Percentiles rank a stretch among this genome's conserved stretches.
Conservation (phyloP, 2,888 invertebrate genomes). For the Pardosa pseudoannulata region DNA sequence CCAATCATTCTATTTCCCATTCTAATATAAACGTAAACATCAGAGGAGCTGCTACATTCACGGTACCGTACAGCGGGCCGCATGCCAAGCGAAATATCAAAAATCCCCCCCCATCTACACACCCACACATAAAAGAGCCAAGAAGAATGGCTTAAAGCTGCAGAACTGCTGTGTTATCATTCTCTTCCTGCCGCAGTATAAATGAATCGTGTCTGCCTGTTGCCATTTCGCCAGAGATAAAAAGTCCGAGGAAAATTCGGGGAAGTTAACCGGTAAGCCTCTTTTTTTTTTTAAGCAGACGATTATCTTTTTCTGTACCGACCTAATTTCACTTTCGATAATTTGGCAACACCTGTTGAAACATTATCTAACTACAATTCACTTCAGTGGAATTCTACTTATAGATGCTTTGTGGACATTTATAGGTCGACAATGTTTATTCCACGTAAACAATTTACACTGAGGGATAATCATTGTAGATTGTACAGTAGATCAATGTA, state of each 20-base stretch:
- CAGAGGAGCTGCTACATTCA: neutral
- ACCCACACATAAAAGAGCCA: neutral
- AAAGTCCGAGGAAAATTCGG: neutral
- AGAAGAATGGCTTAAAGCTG: constrained; percentile 7
- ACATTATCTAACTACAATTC: too few species aligned
- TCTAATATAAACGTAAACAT: constrained; percentile 8
- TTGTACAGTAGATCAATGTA: too few species aligned
- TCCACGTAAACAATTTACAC: too few species aligned
- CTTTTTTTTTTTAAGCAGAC: too few species aligned
- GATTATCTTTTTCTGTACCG: too few species aligned
- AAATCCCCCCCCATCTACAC: too few species aligned
- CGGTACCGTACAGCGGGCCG: constrained; percentile 25
- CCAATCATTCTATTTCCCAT: neutral
- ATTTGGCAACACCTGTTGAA: too few species aligned
- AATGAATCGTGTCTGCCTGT: neutral
- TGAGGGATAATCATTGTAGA: too few species aligned
- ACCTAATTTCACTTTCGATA: too few species aligned
- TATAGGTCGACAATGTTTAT: too few species aligned
- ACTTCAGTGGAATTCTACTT: too few species aligned
- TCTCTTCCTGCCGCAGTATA: neutral
- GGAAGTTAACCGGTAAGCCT: neutral
- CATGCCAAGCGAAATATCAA: constrained; percentile 52
- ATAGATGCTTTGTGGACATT: too few species aligned
- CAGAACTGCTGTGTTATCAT: constrained; percentile 15
- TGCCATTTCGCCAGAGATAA: neutral